Percentiles rank a stretch among this genome's conserved stretches.
These are phyloP conservation scores for Eristalinus aeneus DNA, from an alignment of 2,888 invertebrate species.

Conservation along the genomic window DNA sequence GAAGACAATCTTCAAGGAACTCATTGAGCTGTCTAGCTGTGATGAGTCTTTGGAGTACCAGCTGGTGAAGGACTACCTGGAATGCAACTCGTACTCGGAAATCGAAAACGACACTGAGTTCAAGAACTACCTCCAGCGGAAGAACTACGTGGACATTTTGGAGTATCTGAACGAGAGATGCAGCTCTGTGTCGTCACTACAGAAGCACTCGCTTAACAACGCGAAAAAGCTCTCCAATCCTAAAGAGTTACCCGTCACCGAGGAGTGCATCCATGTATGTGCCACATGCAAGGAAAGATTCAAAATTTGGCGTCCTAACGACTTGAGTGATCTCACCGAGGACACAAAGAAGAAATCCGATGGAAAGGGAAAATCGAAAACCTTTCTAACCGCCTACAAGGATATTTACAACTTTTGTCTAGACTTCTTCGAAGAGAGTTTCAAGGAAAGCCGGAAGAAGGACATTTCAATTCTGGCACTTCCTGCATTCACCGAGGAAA, in stretches of 20 bases:
- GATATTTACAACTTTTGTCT: conserved; percentile 77
- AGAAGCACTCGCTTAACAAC: conserved; percentile 75
- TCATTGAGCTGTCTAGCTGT: conserved; percentile 78
- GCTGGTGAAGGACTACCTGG: conserved; percentile 79
- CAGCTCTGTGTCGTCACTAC: conserved; percentile 74
- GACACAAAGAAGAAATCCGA: conserved; percentile 13
- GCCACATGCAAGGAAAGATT: conserved; percentile 47
- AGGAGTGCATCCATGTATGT: conserved; percentile 58
- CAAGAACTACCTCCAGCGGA: conserved; percentile 78
- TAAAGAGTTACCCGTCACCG: conserved; percentile 73
- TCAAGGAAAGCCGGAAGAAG: conserved; percentile 62
- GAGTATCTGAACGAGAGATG: conserved; percentile 78
- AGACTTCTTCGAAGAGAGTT: conserved; percentile 77
- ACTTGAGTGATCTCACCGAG: conserved; percentile 4
- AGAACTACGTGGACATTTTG: conserved; percentile 79
- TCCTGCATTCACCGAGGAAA: conserved; percentile 74
- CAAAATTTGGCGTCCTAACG: conserved; percentile 61
- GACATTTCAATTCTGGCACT: conserved; percentile 39
- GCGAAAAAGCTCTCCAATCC: conserved; percentile 76
- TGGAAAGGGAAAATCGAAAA: conserved; percentile 48
- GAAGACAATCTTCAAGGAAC: conserved; percentile 76
- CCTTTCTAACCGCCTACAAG: conserved; percentile 74
- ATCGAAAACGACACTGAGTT: conserved; percentile 79
- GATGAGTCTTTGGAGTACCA: conserved; percentile 79
- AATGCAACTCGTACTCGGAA: conserved; percentile 80